Evolutionary conservation across 1,140 invertebrate species (phyloP), one percentile per base, ranked within the genome.

Genomic region (Drosophila ogumai): DNA sequence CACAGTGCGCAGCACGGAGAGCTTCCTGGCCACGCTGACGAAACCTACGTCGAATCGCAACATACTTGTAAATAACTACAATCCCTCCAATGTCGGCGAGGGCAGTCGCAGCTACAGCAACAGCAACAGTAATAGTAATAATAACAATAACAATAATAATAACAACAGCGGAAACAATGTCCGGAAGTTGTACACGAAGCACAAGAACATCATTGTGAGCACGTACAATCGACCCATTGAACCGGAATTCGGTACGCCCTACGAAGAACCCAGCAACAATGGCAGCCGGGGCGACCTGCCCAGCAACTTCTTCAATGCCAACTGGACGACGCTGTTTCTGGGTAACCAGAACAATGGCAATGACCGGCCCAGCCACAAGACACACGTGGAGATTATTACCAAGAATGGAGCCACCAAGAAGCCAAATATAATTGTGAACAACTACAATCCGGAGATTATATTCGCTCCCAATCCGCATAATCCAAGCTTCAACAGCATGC

Each of bases 311-410:
- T 94, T 94, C 31, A 91, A 92, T 63, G 79, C 86, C 61, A 92
- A 91, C 67, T 92, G 91, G 84, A 94, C 94, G 28, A 92, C 91
- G 2, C 79, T 92, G 13, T 91, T 90, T 31, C 75, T 86, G 75
- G 84, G 84, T 10, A 74, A 75, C 41, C 69, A 73, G 15, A 73
- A 73, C 67, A 72, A 71, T 69, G 67, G 49, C 25, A 80, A 91
- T 19, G 91, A 92, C 81, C 93, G 94, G 65, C 94, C 94, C 25
- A 95, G 94, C 77, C 94, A 94, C 86, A 94, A 94, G 88, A 95
- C 94, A 57, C 94, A 94, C 75, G 94, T 94, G 3, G 94, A 95
- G 92, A 94, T 94, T 57, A 94, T 94, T 63, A 94, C 94, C 63
- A 94, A 94, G 64, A 94, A 94, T 81, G 93, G 94, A 15, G 94